Evolutionary conservation across 1,140 invertebrate genomes (phyloP).

Genomic region (Chironomus striatipennis): DNA sequence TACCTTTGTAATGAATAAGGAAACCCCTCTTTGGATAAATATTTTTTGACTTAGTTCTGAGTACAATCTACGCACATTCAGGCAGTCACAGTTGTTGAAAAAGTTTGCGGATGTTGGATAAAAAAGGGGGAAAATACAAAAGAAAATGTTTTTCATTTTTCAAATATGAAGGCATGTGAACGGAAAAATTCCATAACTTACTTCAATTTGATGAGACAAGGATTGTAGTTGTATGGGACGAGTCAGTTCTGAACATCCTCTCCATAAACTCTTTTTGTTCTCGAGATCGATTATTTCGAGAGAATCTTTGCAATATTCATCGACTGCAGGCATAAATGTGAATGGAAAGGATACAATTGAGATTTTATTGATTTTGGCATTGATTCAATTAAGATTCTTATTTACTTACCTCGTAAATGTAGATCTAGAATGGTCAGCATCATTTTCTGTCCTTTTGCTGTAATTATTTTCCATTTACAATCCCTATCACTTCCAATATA

Average conservation of each 20-base stretch:
- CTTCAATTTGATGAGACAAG: conserved; percentile 25
- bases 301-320: conserved; percentile 25
- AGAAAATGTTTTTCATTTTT: conserved; percentile 18
- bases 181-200: conserved; percentile 18
- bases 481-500: conserved; percentile 44
- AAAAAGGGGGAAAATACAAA: not conserved
- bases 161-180: not conserved
- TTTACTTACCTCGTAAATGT: conserved; percentile 46
- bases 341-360: not conserved
- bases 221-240: conserved; percentile 24
- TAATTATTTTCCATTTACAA: conserved; percentile 47
- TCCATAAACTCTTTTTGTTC: conserved; percentile 1
- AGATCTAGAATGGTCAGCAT: conserved; percentile 48
- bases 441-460: conserved; percentile 44
- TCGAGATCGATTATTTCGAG: conserved; percentile 26
- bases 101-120: not conserved
- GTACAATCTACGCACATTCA: conserved; percentile 26
- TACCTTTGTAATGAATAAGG: conserved; percentile 48
- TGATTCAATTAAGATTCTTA: conserved; percentile 1
- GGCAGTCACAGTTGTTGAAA: no score
- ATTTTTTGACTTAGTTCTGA: conserved; percentile 41
- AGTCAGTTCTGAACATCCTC: conserved; percentile 22
- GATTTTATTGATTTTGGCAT: not conserved
- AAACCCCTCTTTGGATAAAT: conserved; percentile 47
- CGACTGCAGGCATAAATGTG: not conserved